Evolutionary conservation across 2,113 vertebrate genomes (phyloP), one percentile per base, ranked within the genome.

Genomic region (Cromileptes altivelis): DNA sequence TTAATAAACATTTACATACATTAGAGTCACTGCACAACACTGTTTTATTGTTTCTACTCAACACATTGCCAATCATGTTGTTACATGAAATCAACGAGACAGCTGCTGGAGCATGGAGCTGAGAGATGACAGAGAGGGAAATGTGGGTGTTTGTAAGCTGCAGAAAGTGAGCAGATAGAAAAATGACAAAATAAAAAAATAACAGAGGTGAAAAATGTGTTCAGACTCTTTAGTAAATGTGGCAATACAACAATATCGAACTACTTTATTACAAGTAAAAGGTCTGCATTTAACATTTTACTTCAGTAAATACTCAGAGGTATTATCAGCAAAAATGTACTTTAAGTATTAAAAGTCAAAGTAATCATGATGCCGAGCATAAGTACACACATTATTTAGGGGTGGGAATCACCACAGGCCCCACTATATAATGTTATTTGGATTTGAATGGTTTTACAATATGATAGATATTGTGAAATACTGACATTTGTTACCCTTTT

Each of bases 1-100:
- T 37, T 71, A 65, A 86, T 60, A 87, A 91, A 91, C 75, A 89
- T 87, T 76, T 69, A 74, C 77, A 67, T 78, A 75, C 67, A 78
- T 85, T 73, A 70, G 50, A 78, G 30, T 57, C 57, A 42, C 55
- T 85, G 4, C 30, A 70, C 75, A 82, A 85, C 74, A 53, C 55
- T 47, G 23, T 65, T 53, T 18, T 42, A 49, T 55, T 81, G 60
- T 78, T 86, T 82, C 62, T 45, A n/a, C 78, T 81, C 74, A 77
- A 40, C 50, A 52, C 42, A 21, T 55, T 74, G 50, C 3, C 65
- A 80, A 53, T 88, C 70, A 75, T 47, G 27, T 7, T 60, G 80
- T 25, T 64, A 45, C 21, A 33, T 75, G 52, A 76, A 86, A 74
- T 63, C 70, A 71, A 69, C 47, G 40, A 33, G 77, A 70, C 53